phyloP scores from a whole-genome alignment of 2,888 invertebrate genomes.

The Mactromeris polynyma region DNA sequence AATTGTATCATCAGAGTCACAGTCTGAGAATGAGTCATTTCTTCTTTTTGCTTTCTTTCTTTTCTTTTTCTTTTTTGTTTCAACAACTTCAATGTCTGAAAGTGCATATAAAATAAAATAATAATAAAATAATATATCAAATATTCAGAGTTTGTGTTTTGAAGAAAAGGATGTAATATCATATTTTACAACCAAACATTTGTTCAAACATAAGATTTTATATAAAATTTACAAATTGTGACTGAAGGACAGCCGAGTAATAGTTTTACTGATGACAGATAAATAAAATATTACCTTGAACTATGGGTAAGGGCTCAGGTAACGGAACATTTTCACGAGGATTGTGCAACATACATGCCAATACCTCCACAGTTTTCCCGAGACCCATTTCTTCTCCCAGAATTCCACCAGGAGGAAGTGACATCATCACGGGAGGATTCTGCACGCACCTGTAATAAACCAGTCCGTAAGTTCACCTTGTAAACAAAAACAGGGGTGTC shows the following conservation, averaged over 20 bases:
- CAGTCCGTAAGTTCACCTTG: too few relatives aligned
- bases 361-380: constrained; percentile 93
- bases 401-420: constrained; percentile 90
- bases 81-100: constrained; percentile 29
- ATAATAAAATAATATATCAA: background rate
- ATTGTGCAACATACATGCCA: constrained; percentile 90
- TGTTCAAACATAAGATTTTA: too few relatives aligned
- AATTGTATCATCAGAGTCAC: constrained; percentile 39
- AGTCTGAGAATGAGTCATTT: background rate
- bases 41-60: constrained; percentile 30
- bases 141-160: too few relatives aligned
- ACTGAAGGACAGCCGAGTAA: too few relatives aligned
- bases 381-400: constrained; percentile 94
- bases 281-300: constrained; percentile 55
- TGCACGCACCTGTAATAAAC: constrained; percentile 82
- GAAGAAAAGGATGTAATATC: too few relatives aligned
- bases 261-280: too few relatives aligned
- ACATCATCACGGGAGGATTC: constrained; percentile 84
- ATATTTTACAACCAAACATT: too few relatives aligned
- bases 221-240: too few relatives aligned
- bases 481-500: too few relatives aligned
- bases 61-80: constrained; percentile 30
- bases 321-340: constrained; percentile 78
- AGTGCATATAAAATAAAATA: background rate
- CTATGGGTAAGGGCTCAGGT: constrained; percentile 51